phyloP scores from a whole-genome alignment of 2,113 vertebrate genomes.

The Poeciliopsis occidentalis region DNA sequence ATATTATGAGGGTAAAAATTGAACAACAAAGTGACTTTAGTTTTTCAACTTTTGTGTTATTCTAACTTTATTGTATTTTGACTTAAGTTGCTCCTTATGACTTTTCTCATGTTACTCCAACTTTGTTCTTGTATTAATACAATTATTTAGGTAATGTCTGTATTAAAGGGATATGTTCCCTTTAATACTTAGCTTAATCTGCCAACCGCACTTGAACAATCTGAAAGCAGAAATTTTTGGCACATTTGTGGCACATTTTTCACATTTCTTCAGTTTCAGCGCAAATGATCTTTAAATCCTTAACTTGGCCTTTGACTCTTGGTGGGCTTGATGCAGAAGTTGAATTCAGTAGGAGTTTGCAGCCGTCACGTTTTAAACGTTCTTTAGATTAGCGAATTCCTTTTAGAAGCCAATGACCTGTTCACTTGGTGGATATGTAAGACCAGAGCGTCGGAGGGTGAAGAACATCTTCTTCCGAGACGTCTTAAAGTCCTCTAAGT shows the following conservation, averaged over 20 bases:
- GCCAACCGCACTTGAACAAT: too few relatives aligned
- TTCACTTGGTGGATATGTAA: conserved; percentile 94
- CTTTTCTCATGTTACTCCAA: too few relatives aligned
- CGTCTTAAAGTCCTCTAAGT: conserved; percentile 86
- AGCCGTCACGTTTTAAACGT: conserved; percentile 87
- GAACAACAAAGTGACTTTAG: too few relatives aligned
- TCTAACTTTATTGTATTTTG: too few relatives aligned
- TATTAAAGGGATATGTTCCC: too few relatives aligned
- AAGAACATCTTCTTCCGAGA: conserved; percentile 89
- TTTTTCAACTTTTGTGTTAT: too few relatives aligned
- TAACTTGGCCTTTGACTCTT: conserved; percentile 80
- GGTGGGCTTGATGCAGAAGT: conserved; percentile 89
- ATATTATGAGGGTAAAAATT: too few relatives aligned
- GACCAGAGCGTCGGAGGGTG: conserved; percentile 90
- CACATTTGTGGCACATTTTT: conserved; percentile 81
- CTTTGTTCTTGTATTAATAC: too few relatives aligned
- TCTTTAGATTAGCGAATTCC: conserved; percentile 89
- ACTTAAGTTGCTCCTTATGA: too few relatives aligned
- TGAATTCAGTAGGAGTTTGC: conserved; percentile 88
- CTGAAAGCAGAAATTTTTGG: conserved; percentile 87
- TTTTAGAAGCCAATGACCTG: conserved; percentile 94
- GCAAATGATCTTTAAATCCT: conserved; percentile 89
- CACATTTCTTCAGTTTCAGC: conserved; percentile 89
- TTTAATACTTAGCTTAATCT: too few relatives aligned
- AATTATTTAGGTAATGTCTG: too few relatives aligned